These are phyloP conservation scores for Pitangus sulphuratus DNA, from an alignment of 2,797 vertebrate genomes.

Conservation along the genomic window DNA sequence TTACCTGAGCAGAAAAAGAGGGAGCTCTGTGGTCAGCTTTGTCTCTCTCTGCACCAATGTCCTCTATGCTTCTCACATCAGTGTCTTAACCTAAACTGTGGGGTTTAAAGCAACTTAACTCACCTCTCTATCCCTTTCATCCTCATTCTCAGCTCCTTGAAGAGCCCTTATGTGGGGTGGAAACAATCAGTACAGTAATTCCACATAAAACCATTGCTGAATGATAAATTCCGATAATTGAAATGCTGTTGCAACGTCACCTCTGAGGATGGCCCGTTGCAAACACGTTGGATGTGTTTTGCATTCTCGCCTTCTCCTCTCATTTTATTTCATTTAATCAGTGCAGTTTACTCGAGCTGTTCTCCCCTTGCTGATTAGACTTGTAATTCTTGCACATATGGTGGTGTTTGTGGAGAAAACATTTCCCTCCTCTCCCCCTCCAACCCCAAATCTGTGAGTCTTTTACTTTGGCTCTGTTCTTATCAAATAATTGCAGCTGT, in stretches of 20 bases:
- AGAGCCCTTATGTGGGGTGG: not conserved
- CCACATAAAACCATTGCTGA: not conserved
- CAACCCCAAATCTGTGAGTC: constrained; percentile 51
- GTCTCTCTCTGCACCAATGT: not conserved
- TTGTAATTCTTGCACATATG: constrained; percentile 61
- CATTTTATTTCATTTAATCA: constrained; percentile 50
- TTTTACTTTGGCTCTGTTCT: constrained; percentile 69
- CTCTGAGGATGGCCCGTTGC: constrained; percentile 19
- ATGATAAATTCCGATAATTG: not conserved
- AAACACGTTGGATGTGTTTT: constrained; percentile 43
- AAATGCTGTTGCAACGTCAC: constrained; percentile 4
- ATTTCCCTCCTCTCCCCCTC: constrained; percentile 32
- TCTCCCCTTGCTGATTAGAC: constrained; percentile 54
- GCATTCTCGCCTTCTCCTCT: constrained; percentile 44
- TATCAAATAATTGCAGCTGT: constrained; percentile 63
- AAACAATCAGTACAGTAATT: not conserved
- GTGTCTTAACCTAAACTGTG: not conserved
- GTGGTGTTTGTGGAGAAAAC: constrained; percentile 62
- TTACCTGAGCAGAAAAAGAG: not conserved
- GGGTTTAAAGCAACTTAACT: not conserved
- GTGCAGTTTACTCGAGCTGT: constrained; percentile 29
- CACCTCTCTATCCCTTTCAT: not conserved
- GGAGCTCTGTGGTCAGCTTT: not conserved
- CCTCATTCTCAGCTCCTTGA: not conserved
- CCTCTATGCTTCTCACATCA: not conserved